These are phyloP conservation scores for Bombus sylvicola DNA, from an alignment of 1,140 invertebrate species.

Conservation along the genomic window DNA sequence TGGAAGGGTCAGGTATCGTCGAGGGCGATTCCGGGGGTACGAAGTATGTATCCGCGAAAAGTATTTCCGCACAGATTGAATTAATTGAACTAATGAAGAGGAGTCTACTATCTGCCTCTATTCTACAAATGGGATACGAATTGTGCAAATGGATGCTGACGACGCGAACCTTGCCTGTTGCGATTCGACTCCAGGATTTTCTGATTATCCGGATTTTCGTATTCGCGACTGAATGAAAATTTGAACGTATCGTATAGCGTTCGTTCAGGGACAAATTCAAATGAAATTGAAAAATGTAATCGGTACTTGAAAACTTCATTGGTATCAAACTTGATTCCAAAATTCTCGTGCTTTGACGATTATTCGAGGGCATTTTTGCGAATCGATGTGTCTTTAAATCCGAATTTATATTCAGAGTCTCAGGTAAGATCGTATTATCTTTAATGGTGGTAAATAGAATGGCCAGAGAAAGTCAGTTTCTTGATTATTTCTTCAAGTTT, in stretches of 20 bases:
- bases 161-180: background rate
- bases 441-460: no score
- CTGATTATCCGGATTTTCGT: background rate
- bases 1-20: conserved; percentile 67
- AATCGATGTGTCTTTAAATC: no score
- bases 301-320: no score
- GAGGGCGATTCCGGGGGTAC: background rate
- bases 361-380: no score
- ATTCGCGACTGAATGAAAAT: background rate
- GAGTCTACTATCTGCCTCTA: background rate
- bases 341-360: no score
- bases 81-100: conserved; percentile 75
- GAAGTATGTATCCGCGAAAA: conserved; percentile 56
- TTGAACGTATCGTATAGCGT: background rate
- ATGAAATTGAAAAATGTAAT: background rate
- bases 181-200: background rate
- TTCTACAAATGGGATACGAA: background rate
- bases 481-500: no score
- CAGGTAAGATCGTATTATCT: no score
- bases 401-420: no score
- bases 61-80: conserved; percentile 54
- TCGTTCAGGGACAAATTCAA: background rate
- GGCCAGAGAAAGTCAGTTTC: no score
- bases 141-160: background rate
- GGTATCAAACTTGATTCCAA: no score